These are phyloP conservation scores for Euborellia annulipes DNA, from an alignment of 1,140 invertebrate species.

Conservation along the genomic window DNA sequence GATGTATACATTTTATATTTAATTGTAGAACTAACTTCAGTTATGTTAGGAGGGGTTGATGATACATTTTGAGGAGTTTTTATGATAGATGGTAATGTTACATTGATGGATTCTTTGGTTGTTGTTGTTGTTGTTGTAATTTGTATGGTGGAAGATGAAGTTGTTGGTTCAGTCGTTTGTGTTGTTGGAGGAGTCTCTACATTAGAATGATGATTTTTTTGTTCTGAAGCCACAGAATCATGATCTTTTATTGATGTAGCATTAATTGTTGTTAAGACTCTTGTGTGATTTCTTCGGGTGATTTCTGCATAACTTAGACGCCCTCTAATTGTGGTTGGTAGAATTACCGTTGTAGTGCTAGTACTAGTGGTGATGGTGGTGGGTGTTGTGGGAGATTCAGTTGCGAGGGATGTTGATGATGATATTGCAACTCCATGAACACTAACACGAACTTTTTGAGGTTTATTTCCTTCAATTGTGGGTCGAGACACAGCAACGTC, in stretches of 20 bases:
- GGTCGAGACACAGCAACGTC: conserved; percentile 34
- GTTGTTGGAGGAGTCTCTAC: conserved; percentile 27
- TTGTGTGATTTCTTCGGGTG: conserved; percentile 31
- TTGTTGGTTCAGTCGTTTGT: conserved; percentile 25
- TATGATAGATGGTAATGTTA: conserved; percentile 22
- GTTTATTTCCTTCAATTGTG: conserved; percentile 30
- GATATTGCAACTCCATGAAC: not conserved
- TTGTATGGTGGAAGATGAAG: conserved; percentile 21
- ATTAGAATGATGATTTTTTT: conserved; percentile 15
- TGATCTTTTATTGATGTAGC: conserved; percentile 21
- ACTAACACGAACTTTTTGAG: not conserved
- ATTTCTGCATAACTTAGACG: conserved; percentile 27
- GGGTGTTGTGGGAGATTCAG: not conserved
- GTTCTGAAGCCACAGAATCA: conserved; percentile 21
- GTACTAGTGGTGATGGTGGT: not conserved
- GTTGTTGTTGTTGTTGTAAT: conserved; percentile 19
- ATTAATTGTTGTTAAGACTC: conserved; percentile 19
- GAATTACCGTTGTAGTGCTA: not conserved
- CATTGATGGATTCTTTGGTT: conserved; percentile 21
- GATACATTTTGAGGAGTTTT: too few species aligned
- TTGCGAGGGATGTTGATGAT: not conserved
- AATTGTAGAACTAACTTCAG: too few species aligned
- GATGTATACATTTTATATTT: too few species aligned
- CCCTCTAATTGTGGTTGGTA: conserved; percentile 6
- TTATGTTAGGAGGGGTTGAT: too few species aligned